These are phyloP conservation scores for Quadroppia sp. DNA, from an alignment of 2,888 invertebrate genomes.

Conservation along the genomic window DNA sequence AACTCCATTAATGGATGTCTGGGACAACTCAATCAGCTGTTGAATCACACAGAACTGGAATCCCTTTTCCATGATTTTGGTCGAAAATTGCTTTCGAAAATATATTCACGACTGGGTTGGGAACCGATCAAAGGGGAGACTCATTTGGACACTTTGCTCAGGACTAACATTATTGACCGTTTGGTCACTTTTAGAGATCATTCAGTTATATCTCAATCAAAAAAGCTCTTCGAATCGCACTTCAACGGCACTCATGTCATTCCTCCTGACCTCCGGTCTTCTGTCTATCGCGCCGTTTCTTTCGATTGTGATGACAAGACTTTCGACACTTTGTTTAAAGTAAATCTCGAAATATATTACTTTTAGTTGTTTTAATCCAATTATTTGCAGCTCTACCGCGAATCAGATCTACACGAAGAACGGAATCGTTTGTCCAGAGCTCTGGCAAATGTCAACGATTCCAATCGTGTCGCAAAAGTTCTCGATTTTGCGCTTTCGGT, in stretches of 20 bases:
- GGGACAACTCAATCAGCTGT: conserved; percentile 67
- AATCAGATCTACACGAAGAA: conserved; percentile 85
- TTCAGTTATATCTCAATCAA: conserved; percentile 72
- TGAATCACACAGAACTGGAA: conserved; percentile 73
- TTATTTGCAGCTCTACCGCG: conserved; percentile 58
- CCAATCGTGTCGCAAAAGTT: conserved; percentile 66
- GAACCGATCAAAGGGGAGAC: conserved; percentile 72
- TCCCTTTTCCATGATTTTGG: conserved; percentile 70
- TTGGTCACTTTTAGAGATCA: conserved; percentile 76
- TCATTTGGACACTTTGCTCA: conserved; percentile 76
- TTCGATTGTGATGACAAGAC: conserved; percentile 65
- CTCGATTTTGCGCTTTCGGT: conserved; percentile 53
- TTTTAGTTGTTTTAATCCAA: not conserved
- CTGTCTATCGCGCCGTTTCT: conserved; percentile 77
- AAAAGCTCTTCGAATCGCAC: conserved; percentile 65
- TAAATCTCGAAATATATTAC: not conserved
- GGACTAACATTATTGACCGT: conserved; percentile 75
- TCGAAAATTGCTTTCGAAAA: conserved; percentile 66
- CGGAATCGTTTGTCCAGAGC: conserved; percentile 82
- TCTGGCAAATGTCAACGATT: conserved; percentile 72
- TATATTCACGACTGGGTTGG: conserved; percentile 76
- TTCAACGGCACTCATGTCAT: conserved; percentile 60
- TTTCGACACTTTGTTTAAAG: conserved; percentile 59
- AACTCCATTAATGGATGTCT: conserved; percentile 73
- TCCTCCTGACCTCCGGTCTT: conserved; percentile 78